Percentiles rank a stretch among this genome's conserved stretches.
Conservation (phyloP, 1,140 invertebrate species). For the Diuraphis noxia region DNA sequence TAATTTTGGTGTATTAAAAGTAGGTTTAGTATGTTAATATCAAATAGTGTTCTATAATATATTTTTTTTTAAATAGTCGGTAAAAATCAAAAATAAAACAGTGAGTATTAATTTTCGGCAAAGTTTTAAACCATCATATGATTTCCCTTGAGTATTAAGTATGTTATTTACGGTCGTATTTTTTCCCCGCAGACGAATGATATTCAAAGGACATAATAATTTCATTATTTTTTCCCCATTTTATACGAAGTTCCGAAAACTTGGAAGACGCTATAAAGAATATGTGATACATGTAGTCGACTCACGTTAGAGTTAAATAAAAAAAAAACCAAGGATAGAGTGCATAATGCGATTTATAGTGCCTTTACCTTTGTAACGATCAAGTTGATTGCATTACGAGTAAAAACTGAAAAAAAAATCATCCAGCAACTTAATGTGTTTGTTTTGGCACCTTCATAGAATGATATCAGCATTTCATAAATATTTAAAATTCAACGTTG, state of each 20-base stretch:
- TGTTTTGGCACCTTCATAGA: not conserved
- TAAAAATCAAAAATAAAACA: conserved; percentile 13
- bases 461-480: not conserved
- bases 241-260: conserved; percentile 17
- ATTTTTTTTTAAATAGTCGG: too few species aligned
- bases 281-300: conserved; percentile 20
- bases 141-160: conserved; percentile 43
- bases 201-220: conserved; percentile 50
- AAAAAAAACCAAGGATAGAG: not conserved
- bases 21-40: not conserved
- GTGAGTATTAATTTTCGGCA: conserved; percentile 33
- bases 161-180: conserved; percentile 42
- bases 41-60: not conserved
- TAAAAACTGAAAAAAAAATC: conserved; percentile 55
- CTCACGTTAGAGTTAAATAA: not conserved
- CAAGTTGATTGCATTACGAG: conserved; percentile 67
- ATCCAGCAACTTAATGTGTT: not conserved
- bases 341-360: conserved; percentile 37
- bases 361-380: conserved; percentile 31
- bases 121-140: conserved; percentile 51
- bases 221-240: conserved; percentile 35
- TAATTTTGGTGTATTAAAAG: not conserved
- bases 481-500: not conserved
- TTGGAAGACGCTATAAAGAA: conserved; percentile 2
- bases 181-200: conserved; percentile 31